These are phyloP conservation scores for Leptopterna dolabrata DNA, from an alignment of 2,888 invertebrate genomes.

Conservation along the genomic window DNA sequence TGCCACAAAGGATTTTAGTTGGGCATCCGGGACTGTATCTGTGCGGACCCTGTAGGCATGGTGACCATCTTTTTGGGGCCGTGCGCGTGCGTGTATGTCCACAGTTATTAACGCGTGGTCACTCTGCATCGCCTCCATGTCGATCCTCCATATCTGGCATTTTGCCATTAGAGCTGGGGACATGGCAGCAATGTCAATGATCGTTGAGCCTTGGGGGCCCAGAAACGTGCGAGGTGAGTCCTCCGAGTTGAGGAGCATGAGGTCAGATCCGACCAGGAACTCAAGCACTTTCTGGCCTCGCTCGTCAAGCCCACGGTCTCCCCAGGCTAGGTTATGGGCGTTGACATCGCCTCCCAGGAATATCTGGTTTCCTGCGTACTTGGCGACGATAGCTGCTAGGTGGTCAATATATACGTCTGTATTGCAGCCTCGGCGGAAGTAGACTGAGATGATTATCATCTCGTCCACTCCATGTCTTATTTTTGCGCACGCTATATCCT, in stretches of 20 bases:
- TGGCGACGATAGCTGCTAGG: background rate
- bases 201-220: background rate
- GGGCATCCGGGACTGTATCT: background rate
- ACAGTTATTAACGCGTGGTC: too few relatives aligned
- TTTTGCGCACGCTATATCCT: too few relatives aligned
- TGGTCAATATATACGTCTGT: background rate
- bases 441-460: background rate
- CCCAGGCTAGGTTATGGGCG: conserved; percentile 17
- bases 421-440: background rate
- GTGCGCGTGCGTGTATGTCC: too few relatives aligned
- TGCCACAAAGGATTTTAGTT: background rate
- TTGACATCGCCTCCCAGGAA: conserved; percentile 4
- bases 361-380: background rate
- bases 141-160: background rate
- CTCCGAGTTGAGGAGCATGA: too few relatives aligned
- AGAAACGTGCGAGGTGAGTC: too few relatives aligned
- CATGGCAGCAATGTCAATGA: background rate
- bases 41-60: too few relatives aligned
- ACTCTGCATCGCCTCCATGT: too few relatives aligned
- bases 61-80: too few relatives aligned
- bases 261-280: background rate
- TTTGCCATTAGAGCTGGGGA: too few relatives aligned
- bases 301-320: background rate
- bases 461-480: background rate
- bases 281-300: background rate